Evolutionary conservation across 1,140 invertebrate species (phyloP), one percentile per base, ranked within the genome.

Genomic region (Camponotus vicinus): DNA sequence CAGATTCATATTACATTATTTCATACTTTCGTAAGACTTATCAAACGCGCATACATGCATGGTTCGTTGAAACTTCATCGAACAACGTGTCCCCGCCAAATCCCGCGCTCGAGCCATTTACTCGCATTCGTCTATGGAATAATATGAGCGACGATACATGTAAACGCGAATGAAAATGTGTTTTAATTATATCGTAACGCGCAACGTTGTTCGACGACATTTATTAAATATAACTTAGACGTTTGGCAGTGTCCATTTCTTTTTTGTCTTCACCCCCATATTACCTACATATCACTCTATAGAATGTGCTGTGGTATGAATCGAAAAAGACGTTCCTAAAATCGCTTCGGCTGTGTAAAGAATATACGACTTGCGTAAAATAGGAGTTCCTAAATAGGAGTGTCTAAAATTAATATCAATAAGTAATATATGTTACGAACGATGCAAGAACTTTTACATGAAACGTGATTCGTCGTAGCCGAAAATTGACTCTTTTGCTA

Each of bases 181-280:
- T 67, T 63, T 83, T 78, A 84, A 87, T 84, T 63, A 79, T 80
- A 76, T 88, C 66, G 86, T 88, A 88, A 57, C 84, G 77, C 69
- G 77, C 75, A 89, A 59, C 57, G 55, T 86, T 86, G 73, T 85
- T 79, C 78, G 78, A 71, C 64, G 49, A 87, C 32, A 49, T 86
- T 88, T 91, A 85, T 89, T 89, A 88, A 88, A 92, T 92, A 92
- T 92, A 92, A 92, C 87, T 92, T 89, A 92, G 70, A 87, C 71
- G 89, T 92, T 93, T 93, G 93, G 92, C 92, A 93, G 93, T 93
- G 92, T 91, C 80, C 80, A 90, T 88, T 92, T 75, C 52, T 71
- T 88, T 71, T 88, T 18, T 52, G 80, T 85, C 57, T 90, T 87
- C 79, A 77, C 88, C 86, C 55, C 66, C 71, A 92, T 82, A 87